Evolutionary conservation across 2,113 vertebrate species (phyloP).

Genomic region (Datnioides undecimradiatus): DNA sequence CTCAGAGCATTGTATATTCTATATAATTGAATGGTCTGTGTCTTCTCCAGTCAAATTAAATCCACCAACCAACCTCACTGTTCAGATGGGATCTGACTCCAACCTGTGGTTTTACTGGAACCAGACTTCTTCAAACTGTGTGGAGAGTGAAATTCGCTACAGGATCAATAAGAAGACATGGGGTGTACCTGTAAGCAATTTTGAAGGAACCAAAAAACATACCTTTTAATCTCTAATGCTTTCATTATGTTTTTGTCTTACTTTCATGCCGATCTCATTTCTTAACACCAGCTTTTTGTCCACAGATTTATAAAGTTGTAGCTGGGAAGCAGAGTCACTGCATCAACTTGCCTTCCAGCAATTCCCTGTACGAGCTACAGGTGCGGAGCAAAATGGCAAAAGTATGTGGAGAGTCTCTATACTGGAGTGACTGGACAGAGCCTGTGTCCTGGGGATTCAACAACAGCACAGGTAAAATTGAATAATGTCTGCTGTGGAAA

Average conservation of each 20-base stretch:
- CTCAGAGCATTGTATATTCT: no score
- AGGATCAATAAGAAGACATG: slow-evolving; percentile 45
- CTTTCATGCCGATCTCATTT: not conserved
- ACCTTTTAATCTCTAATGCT: not conserved
- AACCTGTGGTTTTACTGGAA: slow-evolving; percentile 74
- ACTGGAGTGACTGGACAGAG: slow-evolving; percentile 83
- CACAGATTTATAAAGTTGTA: not conserved
- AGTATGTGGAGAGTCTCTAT: slow-evolving; percentile 2
- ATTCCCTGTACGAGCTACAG: slow-evolving; percentile 72
- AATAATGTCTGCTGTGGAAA: not conserved
- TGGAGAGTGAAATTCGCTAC: slow-evolving; percentile 56
- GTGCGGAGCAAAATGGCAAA: slow-evolving; percentile 43
- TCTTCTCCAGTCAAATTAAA: slow-evolving; percentile 62
- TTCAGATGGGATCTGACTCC: slow-evolving; percentile 39
- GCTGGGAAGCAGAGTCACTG: not conserved
- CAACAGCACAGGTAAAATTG: slow-evolving; percentile 57
- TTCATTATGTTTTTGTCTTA: not conserved
- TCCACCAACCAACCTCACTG: slow-evolving; percentile 65
- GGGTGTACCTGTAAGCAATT: slow-evolving; percentile 50
- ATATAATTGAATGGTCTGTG: not conserved
- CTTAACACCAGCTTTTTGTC: not conserved
- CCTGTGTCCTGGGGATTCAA: slow-evolving; percentile 73
- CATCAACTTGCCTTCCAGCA: slow-evolving; percentile 66
- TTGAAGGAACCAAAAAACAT: not conserved
- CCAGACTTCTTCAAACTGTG: not conserved